Conservation (phyloP, 2,797 vertebrate species). For the Scolopax bukidnonensis region DNA sequence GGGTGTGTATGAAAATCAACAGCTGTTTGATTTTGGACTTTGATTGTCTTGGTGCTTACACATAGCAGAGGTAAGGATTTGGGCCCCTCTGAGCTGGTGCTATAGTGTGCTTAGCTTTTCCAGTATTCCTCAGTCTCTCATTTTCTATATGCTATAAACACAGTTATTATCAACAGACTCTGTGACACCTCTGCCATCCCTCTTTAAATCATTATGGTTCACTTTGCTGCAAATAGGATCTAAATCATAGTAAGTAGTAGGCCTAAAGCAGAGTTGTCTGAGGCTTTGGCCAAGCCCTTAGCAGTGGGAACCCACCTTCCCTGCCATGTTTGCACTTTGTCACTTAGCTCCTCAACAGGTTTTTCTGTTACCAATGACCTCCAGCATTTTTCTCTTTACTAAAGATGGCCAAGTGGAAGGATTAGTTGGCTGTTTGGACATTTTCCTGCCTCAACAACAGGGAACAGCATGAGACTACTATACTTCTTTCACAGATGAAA, state of each 20-base stretch:
- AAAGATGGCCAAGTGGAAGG: background rate
- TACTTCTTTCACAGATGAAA: background rate
- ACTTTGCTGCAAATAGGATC: background rate
- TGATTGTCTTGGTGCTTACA: background rate
- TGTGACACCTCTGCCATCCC: background rate
- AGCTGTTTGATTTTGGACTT: background rate
- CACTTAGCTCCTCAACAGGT: background rate
- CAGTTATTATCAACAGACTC: background rate
- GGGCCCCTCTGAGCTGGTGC: background rate
- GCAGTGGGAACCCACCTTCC: background rate
- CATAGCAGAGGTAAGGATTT: background rate
- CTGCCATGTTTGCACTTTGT: background rate
- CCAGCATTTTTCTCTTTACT: background rate
- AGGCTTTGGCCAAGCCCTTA: background rate
- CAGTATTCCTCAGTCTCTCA: background rate
- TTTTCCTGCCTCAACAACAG: background rate
- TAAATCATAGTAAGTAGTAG: background rate
- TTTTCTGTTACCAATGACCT: background rate
- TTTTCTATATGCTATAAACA: background rate
- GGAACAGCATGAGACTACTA: background rate
- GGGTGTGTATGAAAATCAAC: background rate
- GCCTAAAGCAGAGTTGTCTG: background rate
- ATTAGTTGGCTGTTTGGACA: background rate
- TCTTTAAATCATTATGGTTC: background rate
- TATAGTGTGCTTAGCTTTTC: background rate